Percentiles rank a stretch among this genome's conserved stretches.
phyloP scores from a whole-genome alignment of 2,113 vertebrate genomes.

The Oreochromis tanganicae region DNA sequence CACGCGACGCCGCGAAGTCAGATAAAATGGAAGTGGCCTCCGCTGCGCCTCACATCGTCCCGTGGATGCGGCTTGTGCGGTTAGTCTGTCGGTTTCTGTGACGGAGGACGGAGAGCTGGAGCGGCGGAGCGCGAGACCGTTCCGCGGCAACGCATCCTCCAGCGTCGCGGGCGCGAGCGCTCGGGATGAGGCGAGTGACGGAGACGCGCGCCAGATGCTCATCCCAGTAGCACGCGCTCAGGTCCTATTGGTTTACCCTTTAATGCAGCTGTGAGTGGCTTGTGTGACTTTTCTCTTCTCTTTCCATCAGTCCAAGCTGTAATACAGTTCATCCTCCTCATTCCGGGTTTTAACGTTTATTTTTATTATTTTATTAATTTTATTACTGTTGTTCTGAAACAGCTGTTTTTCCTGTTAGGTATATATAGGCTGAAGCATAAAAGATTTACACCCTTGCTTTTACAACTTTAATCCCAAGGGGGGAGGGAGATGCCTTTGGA shows the following conservation, averaged over 20 bases:
- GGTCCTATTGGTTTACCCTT: background rate
- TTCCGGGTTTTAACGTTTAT: background rate
- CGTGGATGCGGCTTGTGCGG: background rate
- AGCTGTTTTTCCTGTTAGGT: background rate
- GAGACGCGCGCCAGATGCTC: slow-evolving; percentile 52
- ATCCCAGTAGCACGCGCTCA: background rate
- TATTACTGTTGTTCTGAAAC: background rate
- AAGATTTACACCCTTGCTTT: background rate
- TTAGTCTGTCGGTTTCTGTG: background rate
- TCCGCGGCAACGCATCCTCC: background rate
- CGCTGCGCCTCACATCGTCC: background rate
- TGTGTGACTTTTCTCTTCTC: background rate
- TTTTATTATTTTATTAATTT: background rate
- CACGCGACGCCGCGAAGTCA: background rate
- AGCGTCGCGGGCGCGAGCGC: background rate
- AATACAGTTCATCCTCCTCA: fast-evolving
- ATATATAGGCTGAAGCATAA: background rate
- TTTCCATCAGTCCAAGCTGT: fast-evolving
- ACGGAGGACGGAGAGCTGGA: background rate
- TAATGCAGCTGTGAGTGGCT: background rate
- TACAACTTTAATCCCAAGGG: background rate
- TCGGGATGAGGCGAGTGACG: background rate
- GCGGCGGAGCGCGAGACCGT: background rate
- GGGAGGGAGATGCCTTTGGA: background rate
- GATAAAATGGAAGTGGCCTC: background rate